Evolutionary conservation across 2,888 invertebrate species (phyloP), one percentile per base, ranked within the genome.

Genomic region (Cosmorhoe ocellata): DNA sequence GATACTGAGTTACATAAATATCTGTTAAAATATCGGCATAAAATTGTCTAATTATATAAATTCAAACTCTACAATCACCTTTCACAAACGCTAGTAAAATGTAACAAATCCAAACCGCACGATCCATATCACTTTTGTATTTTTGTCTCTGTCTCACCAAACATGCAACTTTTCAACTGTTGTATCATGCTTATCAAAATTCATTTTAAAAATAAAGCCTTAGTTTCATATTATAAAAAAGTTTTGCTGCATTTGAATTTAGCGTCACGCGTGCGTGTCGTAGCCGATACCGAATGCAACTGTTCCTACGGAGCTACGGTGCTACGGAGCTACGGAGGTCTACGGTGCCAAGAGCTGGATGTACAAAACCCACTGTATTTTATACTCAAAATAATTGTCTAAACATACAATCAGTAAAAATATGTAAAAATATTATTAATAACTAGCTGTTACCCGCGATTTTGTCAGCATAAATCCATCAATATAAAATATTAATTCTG

Each of bases 231-330:
- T 8, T 34, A 28, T 27, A 14, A 18, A 10, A 37, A 51, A 49
- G 40, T 58, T 53, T 6, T 43, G 45, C 36, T 26, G 33, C 36
- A 52, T 31, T 37, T 33, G 31, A 33, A 32, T 44, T 46, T 51
- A 62, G 67, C 66, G 44, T 61, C 62, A 58, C 50, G 67, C 88
- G 84, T 67, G 85, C 71, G 87, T 60, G 66, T 68, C 78, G 82
- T 71, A 75, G 71, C 81, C 69, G 74, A 76, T 58, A 61, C 67
- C 59, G 69, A 63, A 65, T 81, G 84, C 84, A 88, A 89, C 89
- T 88, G 89, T 87, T 87, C 85, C 83, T 84, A 81, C 78, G 71
- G 50, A 37, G 48, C 37, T 42, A 49, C 40, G 56, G 56, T 26
- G n/a, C 18, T 67, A 69, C 66, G 63, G 38, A 22, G 49, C 55